A percentile compares a stretch with the other conserved stretches of the same genome.
phyloP scores from a whole-genome alignment of 2,888 invertebrate genomes.

The Chouioia cunea region DNA sequence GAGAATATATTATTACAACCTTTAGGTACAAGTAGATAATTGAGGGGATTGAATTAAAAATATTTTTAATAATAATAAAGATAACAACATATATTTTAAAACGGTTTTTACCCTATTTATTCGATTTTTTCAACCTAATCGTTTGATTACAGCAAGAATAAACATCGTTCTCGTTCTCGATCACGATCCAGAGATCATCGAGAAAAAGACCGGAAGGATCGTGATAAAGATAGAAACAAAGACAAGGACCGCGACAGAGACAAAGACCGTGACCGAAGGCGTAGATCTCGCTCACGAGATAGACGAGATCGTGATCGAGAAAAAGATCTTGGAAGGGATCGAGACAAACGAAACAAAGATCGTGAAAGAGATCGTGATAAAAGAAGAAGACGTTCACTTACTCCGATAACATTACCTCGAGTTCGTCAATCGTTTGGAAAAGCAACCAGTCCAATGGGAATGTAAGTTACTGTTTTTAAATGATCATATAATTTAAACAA shows the following conservation, averaged over 20 bases:
- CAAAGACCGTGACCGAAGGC: slow-evolving; percentile 56
- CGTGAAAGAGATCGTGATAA: slow-evolving; percentile 63
- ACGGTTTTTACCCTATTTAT: too few relatives aligned
- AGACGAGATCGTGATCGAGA: slow-evolving; percentile 52
- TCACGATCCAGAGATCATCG: slow-evolving; percentile 73
- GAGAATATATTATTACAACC: too few relatives aligned
- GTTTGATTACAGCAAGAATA: slow-evolving; percentile 65
- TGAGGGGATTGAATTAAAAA: too few relatives aligned
- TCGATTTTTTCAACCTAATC: too few relatives aligned
- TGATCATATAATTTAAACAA: slow-evolving; percentile 20
- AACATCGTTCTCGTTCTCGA: slow-evolving; percentile 66
- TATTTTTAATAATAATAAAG: too few relatives aligned
- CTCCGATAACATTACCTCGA: slow-evolving; percentile 66
- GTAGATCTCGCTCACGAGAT: slow-evolving; percentile 62
- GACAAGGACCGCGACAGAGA: slow-evolving; percentile 52
- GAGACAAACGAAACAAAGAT: slow-evolving; percentile 47
- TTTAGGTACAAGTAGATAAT: too few relatives aligned
- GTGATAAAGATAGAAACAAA: slow-evolving; percentile 54
- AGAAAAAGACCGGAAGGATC: slow-evolving; percentile 67
- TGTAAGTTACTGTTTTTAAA: slow-evolving; percentile 59
- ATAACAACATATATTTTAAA: too few relatives aligned
- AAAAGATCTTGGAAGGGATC: slow-evolving; percentile 64
- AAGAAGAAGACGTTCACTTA: slow-evolving; percentile 67
- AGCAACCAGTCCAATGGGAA: slow-evolving; percentile 67
- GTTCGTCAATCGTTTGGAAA: slow-evolving; percentile 68